These are phyloP conservation scores for Drosophila teissieri DNA, from an alignment of 1,140 invertebrate genomes.

Conservation along the genomic window DNA sequence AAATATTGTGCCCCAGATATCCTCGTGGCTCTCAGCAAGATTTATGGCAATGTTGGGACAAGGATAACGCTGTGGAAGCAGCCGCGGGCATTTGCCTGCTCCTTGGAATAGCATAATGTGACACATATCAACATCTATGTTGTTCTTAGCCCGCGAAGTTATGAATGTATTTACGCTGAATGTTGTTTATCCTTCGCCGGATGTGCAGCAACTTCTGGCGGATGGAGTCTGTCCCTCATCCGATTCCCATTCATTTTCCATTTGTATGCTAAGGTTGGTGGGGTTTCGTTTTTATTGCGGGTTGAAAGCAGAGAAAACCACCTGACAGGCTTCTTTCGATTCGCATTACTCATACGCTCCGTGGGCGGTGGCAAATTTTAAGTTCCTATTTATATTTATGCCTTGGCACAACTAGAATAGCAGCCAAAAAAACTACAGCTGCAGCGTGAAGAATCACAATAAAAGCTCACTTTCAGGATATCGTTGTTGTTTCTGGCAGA, in stretches of 20 bases:
- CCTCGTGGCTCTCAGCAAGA: conserved; percentile 34
- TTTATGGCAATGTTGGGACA: conserved; percentile 42
- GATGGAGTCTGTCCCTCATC: background rate
- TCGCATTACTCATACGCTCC: conserved; percentile 68
- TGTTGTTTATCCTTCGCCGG: conserved; percentile 33
- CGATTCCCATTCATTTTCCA: conserved; percentile 40
- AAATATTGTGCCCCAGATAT: conserved; percentile 78
- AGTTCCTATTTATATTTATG: conserved; percentile 75
- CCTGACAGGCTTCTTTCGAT: conserved; percentile 29
- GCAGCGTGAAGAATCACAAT: conserved; percentile 41
- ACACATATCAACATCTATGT: conserved; percentile 79
- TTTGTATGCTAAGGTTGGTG: conserved; percentile 20
- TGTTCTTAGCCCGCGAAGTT: conserved; percentile 43
- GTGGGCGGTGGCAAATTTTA: conserved; percentile 66
- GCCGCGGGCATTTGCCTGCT: conserved; percentile 33
- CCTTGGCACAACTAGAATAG: conserved; percentile 36
- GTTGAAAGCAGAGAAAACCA: background rate
- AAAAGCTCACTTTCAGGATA: conserved; percentile 54
- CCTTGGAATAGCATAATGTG: conserved; percentile 56
- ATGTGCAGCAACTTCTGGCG: background rate
- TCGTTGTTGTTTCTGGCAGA: conserved; percentile 8
- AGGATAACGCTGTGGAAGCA: conserved; percentile 19
- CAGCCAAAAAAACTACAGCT: conserved; percentile 27
- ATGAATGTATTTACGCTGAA: conserved; percentile 38
- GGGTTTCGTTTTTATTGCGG: background rate